These are phyloP conservation scores for Cheiracanthium punctorium DNA, from an alignment of 2,888 invertebrate species.

Conservation along the genomic window DNA sequence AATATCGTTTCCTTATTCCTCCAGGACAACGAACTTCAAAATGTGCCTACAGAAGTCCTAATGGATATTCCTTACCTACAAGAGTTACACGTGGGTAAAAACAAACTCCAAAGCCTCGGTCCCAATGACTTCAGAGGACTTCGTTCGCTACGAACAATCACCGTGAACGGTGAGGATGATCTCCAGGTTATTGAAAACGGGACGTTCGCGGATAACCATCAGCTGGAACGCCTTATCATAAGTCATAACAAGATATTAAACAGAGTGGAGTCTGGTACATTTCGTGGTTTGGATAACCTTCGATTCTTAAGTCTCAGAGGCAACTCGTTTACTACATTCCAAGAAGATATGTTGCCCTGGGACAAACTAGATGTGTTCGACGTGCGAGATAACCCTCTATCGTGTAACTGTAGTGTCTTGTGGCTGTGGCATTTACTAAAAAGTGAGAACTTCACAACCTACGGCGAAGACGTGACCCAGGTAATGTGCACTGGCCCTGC, in stretches of 20 bases:
- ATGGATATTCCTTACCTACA: conserved; percentile 52
- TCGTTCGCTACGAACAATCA: conserved; percentile 42
- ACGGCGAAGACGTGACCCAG: conserved; percentile 55
- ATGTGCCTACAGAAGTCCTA: conserved; percentile 64
- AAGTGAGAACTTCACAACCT: conserved; percentile 54
- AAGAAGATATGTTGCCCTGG: conserved; percentile 75
- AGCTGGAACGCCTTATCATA: conserved; percentile 59
- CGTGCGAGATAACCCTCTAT: conserved; percentile 88
- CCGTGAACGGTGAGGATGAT: conserved; percentile 54
- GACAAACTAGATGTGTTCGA: conserved; percentile 85
- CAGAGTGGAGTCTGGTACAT: conserved; percentile 59
- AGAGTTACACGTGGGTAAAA: conserved; percentile 66
- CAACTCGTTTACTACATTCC: conserved; percentile 69
- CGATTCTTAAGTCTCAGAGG: conserved; percentile 68
- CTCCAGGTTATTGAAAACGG: conserved; percentile 61
- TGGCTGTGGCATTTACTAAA: conserved; percentile 80
- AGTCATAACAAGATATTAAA: conserved; percentile 62
- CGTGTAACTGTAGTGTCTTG: conserved; percentile 89
- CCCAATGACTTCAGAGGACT: conserved; percentile 55
- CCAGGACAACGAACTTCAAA: conserved; percentile 65
- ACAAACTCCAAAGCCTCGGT: conserved; percentile 41
- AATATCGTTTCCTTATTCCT: conserved; percentile 60
- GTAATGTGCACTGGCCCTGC: conserved; percentile 68
- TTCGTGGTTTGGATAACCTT: conserved; percentile 56
- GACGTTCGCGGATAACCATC: conserved; percentile 64